Conservation (phyloP, 2,113 vertebrate genomes). For the Tychaedon coryphoeus region DNA sequence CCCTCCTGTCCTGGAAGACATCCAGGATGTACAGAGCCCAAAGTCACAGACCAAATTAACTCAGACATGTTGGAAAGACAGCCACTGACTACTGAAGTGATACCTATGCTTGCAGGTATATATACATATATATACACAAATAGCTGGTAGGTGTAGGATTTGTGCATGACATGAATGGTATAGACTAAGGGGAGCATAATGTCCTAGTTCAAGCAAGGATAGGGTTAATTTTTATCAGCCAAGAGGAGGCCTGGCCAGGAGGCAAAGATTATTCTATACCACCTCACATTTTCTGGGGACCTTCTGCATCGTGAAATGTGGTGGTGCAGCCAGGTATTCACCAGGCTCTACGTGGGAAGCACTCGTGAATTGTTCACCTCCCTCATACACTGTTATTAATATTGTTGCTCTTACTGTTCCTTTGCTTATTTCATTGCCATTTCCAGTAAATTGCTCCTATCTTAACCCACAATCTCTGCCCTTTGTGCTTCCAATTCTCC, state of each 20-base stretch:
- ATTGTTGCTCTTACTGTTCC: not conserved
- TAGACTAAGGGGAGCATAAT: not conserved
- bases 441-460: not conserved
- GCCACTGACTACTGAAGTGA: not conserved
- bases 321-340: not conserved
- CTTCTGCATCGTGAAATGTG: rapidly evolving
- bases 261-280: not conserved
- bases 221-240: not conserved
- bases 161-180: not conserved
- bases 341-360: not conserved
- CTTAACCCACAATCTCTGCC: not conserved
- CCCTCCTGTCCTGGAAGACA: not conserved
- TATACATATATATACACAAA: no score
- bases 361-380: not conserved
- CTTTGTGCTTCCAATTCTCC: not conserved
- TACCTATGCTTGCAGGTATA: not conserved
- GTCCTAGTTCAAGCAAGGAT: not conserved
- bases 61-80: not conserved
- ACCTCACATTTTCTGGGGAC: not conserved
- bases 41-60: not conserved
- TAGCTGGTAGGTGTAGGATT: not conserved
- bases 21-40: not conserved
- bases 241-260: not conserved
- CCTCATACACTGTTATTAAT: not conserved
- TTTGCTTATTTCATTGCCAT: not conserved